These are phyloP conservation scores for Leucosticte australis DNA, from an alignment of 2,113 vertebrate genomes.

Conservation along the genomic window DNA sequence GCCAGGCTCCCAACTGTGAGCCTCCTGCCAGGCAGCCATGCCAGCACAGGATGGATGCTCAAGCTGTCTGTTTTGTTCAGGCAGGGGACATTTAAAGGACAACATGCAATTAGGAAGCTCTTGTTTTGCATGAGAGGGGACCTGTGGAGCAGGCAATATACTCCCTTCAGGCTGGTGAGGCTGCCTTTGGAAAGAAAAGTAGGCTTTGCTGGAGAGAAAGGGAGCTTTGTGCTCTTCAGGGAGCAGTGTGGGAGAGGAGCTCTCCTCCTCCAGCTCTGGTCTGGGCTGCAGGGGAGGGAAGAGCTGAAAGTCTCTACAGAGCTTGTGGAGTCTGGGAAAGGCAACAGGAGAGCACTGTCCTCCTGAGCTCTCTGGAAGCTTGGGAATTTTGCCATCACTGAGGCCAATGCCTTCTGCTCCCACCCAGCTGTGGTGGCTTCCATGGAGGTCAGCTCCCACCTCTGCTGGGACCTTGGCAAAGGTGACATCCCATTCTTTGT, in stretches of 20 bases:
- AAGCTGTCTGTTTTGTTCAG: constrained; percentile 44
- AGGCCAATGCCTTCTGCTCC: not conserved
- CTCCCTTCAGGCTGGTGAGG: not conserved
- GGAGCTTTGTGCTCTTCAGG: not conserved
- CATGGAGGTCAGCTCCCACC: not conserved
- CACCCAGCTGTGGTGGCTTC: not conserved
- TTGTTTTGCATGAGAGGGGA: constrained; percentile 10
- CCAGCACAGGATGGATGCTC: not conserved
- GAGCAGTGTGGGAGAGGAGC: not conserved
- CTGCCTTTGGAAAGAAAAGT: not conserved
- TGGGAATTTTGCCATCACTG: not conserved
- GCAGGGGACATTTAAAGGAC: constrained; percentile 32
- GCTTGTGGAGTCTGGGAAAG: not conserved
- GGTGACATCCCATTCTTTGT: not conserved
- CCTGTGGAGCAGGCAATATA: not conserved
- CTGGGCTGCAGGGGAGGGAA: not conserved
- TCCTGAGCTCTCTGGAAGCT: not conserved
- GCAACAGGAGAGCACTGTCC: not conserved
- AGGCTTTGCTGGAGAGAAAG: not conserved
- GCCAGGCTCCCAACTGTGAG: constrained; percentile 16
- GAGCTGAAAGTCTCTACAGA: not conserved
- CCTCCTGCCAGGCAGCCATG: constrained; percentile 33
- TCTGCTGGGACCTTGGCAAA: not conserved
- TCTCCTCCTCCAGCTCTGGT: not conserved
- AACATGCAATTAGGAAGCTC: constrained; percentile 13